Evolutionary conservation across 2,797 vertebrate species (phyloP).

Genomic region (Takifugu ocellatus): DNA sequence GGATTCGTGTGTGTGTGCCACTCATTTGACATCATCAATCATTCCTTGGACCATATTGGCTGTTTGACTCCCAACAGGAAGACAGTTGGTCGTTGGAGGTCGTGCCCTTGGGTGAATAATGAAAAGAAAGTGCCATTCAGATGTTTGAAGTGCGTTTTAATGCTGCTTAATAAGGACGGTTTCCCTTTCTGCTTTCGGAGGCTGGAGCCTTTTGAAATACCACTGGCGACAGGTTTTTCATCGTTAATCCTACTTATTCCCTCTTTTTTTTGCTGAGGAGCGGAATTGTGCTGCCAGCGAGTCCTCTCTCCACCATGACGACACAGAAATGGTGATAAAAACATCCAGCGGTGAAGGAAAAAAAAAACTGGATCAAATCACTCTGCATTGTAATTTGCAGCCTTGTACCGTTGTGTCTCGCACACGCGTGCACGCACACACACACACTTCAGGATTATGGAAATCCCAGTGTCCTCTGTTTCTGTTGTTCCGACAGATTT

Average conservation of each 20-base stretch:
- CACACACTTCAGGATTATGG: not conserved
- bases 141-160: conserved; percentile 52
- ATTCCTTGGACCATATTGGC: conserved; percentile 35
- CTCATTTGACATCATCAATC: conserved; percentile 49
- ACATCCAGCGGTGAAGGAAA: not conserved
- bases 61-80: conserved; percentile 30
- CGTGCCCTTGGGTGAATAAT: conserved; percentile 46
- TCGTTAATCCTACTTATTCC: conserved; percentile 37
- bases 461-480: not conserved
- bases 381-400: not conserved
- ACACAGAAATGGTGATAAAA: conserved; percentile 3
- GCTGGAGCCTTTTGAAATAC: conserved; percentile 25
- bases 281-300: conserved; percentile 19
- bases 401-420: not conserved
- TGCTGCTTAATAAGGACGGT: conserved; percentile 42
- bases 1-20: not conserved
- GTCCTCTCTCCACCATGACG: conserved; percentile 5
- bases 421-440: not conserved
- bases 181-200: conserved; percentile 22
- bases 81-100: conserved; percentile 55
- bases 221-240: conserved; percentile 31
- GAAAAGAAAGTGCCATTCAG: conserved; percentile 42
- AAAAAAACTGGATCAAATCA: not conserved
- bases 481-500: too few relatives aligned
- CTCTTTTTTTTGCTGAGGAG: conserved; percentile 18